Conservation (phyloP, 2,113 vertebrate species). For the Pollimyrus isidori region DNA sequence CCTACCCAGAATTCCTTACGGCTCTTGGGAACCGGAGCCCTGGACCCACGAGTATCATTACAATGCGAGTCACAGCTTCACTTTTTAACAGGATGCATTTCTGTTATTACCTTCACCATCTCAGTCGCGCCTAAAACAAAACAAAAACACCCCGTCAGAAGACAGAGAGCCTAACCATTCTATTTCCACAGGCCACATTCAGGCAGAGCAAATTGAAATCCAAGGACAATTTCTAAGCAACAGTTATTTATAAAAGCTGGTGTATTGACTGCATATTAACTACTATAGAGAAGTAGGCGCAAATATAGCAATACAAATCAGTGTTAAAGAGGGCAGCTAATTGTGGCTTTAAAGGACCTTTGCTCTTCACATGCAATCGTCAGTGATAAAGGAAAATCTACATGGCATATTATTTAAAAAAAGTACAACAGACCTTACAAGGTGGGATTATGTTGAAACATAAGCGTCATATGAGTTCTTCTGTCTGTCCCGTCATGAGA, state of each 20-base stretch:
- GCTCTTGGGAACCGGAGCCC: background rate
- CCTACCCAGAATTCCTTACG: background rate
- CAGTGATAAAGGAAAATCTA: background rate
- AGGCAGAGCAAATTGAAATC: background rate
- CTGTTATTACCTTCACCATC: background rate
- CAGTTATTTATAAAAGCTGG: slow-evolving; percentile 9
- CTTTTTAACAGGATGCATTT: slow-evolving; percentile 4
- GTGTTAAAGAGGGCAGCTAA: background rate
- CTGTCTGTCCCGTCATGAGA: background rate
- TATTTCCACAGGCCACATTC: background rate
- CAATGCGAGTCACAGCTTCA: background rate
- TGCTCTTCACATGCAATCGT: background rate
- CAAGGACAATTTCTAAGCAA: slow-evolving; percentile 9
- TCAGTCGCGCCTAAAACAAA: background rate
- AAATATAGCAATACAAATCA: background rate
- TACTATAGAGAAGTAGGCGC: background rate
- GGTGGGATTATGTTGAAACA: background rate
- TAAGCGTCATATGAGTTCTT: background rate
- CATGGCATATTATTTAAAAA: background rate
- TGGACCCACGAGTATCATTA: background rate
- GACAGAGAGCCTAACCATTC: background rate
- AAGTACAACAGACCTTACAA: background rate
- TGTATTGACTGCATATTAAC: background rate
- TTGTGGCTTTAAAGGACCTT: background rate
- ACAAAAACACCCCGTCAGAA: background rate